Conservation (phyloP, 2,888 invertebrate genomes). For the Flabesymbios commensalis region DNA sequence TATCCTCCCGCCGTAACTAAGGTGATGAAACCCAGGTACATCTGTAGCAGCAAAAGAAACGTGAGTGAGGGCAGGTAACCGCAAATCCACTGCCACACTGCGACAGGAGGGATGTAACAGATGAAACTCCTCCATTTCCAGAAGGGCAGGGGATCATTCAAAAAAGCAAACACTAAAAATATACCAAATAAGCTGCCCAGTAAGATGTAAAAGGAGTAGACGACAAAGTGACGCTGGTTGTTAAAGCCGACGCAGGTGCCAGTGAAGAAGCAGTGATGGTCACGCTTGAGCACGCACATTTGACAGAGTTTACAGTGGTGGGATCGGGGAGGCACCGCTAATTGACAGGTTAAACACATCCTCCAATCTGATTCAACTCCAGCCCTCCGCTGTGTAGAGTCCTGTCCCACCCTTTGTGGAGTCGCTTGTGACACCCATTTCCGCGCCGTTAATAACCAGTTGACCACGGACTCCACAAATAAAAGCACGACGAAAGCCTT, state of each 20-base stretch:
- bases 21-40: slow-evolving; percentile 1
- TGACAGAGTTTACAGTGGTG: slow-evolving; percentile 55
- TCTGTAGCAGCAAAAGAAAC: slow-evolving; percentile 3
- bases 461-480: too few relatives aligned
- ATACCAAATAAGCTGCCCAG: slow-evolving; percentile 33
- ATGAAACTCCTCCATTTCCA: slow-evolving; percentile 15
- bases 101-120: slow-evolving; percentile 41
- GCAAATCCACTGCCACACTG: slow-evolving; percentile 35
- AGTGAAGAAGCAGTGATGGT: slow-evolving; percentile 57
- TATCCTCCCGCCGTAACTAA: slow-evolving; percentile 35
- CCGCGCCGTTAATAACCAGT: too few relatives aligned
- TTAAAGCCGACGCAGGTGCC: slow-evolving; percentile 51
- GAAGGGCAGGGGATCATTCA: slow-evolving; percentile 38
- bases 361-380: too few relatives aligned
- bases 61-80: slow-evolving; percentile 35
- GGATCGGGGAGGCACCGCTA: slow-evolving; percentile 54
- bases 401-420: too few relatives aligned
- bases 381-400: too few relatives aligned
- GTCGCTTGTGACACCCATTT: too few relatives aligned
- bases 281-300: slow-evolving; percentile 52
- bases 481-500: too few relatives aligned
- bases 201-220: slow-evolving; percentile 50
- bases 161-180: slow-evolving; percentile 42
- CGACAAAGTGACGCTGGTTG: slow-evolving; percentile 59
- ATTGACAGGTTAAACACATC: too few relatives aligned